These are phyloP conservation scores for Actinopyga echinites DNA, from an alignment of 53 echinoderm and acorn worm genomes.

Conservation along the genomic window DNA sequence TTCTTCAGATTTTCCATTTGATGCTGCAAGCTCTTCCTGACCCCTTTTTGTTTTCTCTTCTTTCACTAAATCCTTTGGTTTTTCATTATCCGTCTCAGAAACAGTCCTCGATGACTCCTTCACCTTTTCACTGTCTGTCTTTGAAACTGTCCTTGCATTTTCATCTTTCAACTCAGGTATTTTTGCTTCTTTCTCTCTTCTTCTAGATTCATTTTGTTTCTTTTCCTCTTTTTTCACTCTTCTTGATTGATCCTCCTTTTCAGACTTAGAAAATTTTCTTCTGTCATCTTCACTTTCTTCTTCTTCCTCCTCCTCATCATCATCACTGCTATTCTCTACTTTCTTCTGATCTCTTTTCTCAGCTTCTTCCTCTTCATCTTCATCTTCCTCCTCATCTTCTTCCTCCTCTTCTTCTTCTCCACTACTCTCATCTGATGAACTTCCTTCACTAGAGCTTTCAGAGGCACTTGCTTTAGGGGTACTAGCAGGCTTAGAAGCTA, in stretches of 20 bases:
- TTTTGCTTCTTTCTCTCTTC: constrained; percentile 20
- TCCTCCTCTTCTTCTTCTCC: constrained; percentile 13
- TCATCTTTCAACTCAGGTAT: not conserved
- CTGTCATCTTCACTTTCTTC: constrained; percentile 34
- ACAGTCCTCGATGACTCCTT: not conserved
- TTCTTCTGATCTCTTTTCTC: too few relatives aligned
- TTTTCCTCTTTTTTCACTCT: constrained; percentile 17
- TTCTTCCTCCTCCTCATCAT: constrained; percentile 51
- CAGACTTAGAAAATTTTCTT: not conserved
- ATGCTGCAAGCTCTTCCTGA: constrained; percentile 32
- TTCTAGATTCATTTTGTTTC: not conserved
- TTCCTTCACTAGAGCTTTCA: not conserved
- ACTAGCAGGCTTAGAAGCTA: not conserved
- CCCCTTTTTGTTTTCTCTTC: constrained; percentile 11
- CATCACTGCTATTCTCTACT: constrained; percentile 1
- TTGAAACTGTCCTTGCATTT: not conserved
- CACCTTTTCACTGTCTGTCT: not conserved
- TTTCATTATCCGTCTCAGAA: too few relatives aligned
- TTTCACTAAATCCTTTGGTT: not conserved
- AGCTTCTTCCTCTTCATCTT: not conserved
- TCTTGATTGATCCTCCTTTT: not conserved
- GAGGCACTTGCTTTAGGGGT: constrained; percentile 22
- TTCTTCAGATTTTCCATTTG: constrained; percentile 19
- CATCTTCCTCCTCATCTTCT: constrained; percentile 4
- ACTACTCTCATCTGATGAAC: constrained; percentile 3